Evolutionary conservation across 1,140 invertebrate species (phyloP), one percentile per base, ranked within the genome.

Genomic region (Aphelinus atriplicis): DNA sequence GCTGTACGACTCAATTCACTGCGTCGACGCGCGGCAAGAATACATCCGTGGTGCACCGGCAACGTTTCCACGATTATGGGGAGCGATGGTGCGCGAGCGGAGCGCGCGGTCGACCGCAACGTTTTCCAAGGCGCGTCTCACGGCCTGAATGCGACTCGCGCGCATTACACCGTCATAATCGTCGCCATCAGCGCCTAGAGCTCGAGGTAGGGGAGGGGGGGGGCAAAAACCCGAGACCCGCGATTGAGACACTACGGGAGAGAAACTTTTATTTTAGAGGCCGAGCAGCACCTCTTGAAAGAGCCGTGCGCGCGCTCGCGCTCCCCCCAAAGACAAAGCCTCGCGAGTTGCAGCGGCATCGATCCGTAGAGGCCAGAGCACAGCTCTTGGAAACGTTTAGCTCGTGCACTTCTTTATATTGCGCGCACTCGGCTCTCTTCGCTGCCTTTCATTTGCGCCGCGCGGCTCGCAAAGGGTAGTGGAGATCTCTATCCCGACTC

Each of bases 171-270:
- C 26, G 26, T 26, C 26, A 26, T 26, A 26, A 26, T 26, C 26
- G 26, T 26, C 26, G 26, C 26, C 26, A 26, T 26, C 47, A 66
- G 62, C 51, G n/a, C 7, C 3, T 43, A 4, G 51, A 60, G 3
- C 57, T 7, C 7, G 7, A 7, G 26, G 57, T 1, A 10, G 9
- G 4, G 9, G 9, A 1, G 9, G 46, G 45, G 1, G 46, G n/a
- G 45, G 6, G 43, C 60, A 71, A 10, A 3, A n/a, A 76, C 4
- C 51, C 4, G 9, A 53, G 61, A 53, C 45, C 65, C 50, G 51
- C n/a, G 57, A 86, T 85, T 86, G 83, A 86, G 84, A 84, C 83
- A 84, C 84, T 86, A 82, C 78, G 73, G 73, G 51, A 53, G 26
- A 7, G 67, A 75, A 57, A 74, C 74, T 84, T 85, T 85, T 83